Conservation (phyloP, 2,888 invertebrate genomes). For the Heliconius ismenius region DNA sequence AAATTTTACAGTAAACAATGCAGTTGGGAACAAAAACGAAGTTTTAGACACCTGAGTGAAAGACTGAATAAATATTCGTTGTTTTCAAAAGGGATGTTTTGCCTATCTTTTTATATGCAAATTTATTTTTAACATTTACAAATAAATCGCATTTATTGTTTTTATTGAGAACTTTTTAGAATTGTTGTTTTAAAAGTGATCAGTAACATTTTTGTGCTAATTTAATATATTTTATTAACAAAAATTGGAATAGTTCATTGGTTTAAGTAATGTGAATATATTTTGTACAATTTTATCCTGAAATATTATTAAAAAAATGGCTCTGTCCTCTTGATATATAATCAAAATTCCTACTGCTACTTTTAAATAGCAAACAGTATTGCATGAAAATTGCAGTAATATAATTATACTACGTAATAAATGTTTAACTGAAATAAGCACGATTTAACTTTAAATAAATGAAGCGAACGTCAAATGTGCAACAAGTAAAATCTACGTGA, state of each 20-base stretch:
- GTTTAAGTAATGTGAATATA: not conserved
- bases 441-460: constrained; percentile 36
- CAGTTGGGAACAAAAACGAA: constrained; percentile 15
- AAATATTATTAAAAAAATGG: not conserved
- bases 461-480: constrained; percentile 51
- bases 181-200: not conserved
- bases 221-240: no score
- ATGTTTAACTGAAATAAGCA: not conserved
- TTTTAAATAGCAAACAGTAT: not conserved
- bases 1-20: constrained; percentile 5
- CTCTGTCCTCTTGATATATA: no score
- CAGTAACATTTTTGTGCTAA: no score
- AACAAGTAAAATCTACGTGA: constrained; percentile 62
- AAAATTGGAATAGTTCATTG: no score
- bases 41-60: constrained; percentile 9
- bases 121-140: not conserved
- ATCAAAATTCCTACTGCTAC: no score
- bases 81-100: constrained; percentile 1
- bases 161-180: not conserved
- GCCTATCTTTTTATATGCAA: constrained; percentile 18
- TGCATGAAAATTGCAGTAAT: not conserved
- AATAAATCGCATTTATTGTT: not conserved
- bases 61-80: constrained; percentile 21
- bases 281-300: not conserved
- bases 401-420: not conserved